Evolutionary conservation across 2,113 vertebrate species (phyloP).

Genomic region (Stigmatopora nigra): DNA sequence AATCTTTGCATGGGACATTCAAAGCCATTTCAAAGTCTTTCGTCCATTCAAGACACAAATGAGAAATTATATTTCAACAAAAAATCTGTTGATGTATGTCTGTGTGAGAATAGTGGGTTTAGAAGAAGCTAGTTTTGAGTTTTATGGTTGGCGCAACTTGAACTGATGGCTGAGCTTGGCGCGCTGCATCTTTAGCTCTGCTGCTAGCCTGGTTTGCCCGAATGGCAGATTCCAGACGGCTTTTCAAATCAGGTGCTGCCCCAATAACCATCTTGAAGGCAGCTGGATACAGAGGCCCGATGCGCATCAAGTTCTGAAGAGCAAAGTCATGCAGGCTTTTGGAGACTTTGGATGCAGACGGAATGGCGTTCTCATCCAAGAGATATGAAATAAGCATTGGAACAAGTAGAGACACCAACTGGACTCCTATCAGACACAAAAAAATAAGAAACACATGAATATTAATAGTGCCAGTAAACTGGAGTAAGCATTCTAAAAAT

Average conservation of each 20-base stretch:
- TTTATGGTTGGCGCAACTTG: conserved; percentile 93
- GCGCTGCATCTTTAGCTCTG: conserved; percentile 82
- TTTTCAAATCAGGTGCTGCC: conserved; percentile 91
- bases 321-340: conserved; percentile 92
- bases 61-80: conserved; percentile 11
- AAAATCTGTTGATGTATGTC: conserved; percentile 13
- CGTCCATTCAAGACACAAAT: conserved; percentile 18
- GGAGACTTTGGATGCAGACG: conserved; percentile 76
- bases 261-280: conserved; percentile 98
- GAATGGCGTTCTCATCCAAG: conserved; percentile 86
- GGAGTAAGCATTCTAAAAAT: conserved; percentile 23
- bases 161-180: conserved; percentile 79
- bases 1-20: conserved; percentile 39
- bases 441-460: background rate
- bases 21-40: conserved; percentile 23
- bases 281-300: conserved; percentile 90
- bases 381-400: conserved; percentile 93
- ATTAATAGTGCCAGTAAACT: conserved; percentile 12
- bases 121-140: conserved; percentile 98
- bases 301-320: conserved; percentile 94
- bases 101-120: conserved; percentile 13
- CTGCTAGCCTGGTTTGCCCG: conserved; percentile 88
- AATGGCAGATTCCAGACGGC: conserved; percentile 87
- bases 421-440: conserved; percentile 74
- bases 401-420: conserved; percentile 90